Evolutionary conservation across 2,888 invertebrate species (phyloP).

Genomic region (Escarpia spicata): DNA sequence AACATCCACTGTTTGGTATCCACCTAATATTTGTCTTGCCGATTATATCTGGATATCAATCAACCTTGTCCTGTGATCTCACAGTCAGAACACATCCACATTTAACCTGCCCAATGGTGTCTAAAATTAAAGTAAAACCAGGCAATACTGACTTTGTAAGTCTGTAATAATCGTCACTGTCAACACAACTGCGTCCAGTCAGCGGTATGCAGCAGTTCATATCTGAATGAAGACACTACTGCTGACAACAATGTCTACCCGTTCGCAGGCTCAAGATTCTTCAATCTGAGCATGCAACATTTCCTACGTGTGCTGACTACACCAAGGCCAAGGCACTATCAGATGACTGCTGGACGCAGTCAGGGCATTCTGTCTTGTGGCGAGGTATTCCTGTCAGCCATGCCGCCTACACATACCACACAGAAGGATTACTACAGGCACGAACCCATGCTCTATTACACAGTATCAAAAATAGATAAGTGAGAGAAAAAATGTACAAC

Average conservation of each 20-base stretch:
- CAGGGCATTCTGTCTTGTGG: constrained; percentile 4
- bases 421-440: not conserved
- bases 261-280: not conserved
- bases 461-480: no score
- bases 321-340: not conserved
- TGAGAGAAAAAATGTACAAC: no score
- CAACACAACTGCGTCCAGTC: not conserved
- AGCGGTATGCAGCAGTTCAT: no score
- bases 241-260: not conserved
- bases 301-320: not conserved
- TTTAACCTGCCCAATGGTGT: not conserved
- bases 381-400: not conserved
- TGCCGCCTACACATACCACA: not conserved
- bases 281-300: not conserved
- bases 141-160: not conserved
- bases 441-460: no score
- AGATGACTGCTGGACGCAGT: not conserved
- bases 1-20: not conserved
- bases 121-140: not conserved
- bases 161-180: constrained; percentile 12
- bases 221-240: no score
- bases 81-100: not conserved
- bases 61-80: no score
- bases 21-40: not conserved
- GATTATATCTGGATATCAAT: not conserved